Percentiles rank a stretch among this genome's conserved stretches.
These are phyloP conservation scores for Diplosoma virens DNA, from an alignment of 23 tunicate species.

Conservation along the genomic window DNA sequence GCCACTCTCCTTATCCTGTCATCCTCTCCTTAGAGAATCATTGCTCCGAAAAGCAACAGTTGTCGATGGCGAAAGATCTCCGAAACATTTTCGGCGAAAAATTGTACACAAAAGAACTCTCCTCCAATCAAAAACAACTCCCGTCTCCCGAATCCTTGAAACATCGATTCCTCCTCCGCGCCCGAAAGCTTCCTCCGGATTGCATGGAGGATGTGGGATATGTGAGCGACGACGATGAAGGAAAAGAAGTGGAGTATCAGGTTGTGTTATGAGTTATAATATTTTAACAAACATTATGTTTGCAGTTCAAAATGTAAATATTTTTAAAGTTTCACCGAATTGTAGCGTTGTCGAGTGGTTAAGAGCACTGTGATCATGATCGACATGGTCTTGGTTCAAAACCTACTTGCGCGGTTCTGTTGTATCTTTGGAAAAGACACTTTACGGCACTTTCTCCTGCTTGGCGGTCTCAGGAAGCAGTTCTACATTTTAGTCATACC, in stretches of 20 bases:
- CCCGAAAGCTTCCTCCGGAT: slow-evolving; percentile 51
- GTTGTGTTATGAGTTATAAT: too few relatives aligned
- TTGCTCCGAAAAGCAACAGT: slow-evolving; percentile 76
- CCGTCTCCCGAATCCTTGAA: slow-evolving; percentile 85
- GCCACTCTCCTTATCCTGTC: slow-evolving; percentile 82
- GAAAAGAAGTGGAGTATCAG: slow-evolving; percentile 47
- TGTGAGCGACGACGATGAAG: slow-evolving; percentile 85
- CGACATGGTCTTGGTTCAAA: too few relatives aligned
- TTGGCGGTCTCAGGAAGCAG: too few relatives aligned
- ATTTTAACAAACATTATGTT: too few relatives aligned
- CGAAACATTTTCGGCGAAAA: slow-evolving; percentile 51
- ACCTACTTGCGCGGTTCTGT: too few relatives aligned
- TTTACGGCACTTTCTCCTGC: too few relatives aligned
- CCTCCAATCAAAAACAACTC: slow-evolving; percentile 1
- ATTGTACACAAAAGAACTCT: slow-evolving; percentile 42
- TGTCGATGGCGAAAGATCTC: slow-evolving; percentile 40
- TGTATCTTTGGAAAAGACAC: too few relatives aligned
- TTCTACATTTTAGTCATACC: too few relatives aligned
- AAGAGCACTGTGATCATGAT: too few relatives aligned
- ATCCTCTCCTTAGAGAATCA: slow-evolving; percentile 89
- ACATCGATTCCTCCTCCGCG: slow-evolving; percentile 56
- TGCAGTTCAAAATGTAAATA: too few relatives aligned
- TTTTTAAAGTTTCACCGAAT: too few relatives aligned
- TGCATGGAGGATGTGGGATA: slow-evolving; percentile 56
- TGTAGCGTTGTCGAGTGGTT: too few relatives aligned